Base-by-base conservation (phyloP, 2,888 invertebrate genomes). In the Amphimallon solstitiale region DNA sequence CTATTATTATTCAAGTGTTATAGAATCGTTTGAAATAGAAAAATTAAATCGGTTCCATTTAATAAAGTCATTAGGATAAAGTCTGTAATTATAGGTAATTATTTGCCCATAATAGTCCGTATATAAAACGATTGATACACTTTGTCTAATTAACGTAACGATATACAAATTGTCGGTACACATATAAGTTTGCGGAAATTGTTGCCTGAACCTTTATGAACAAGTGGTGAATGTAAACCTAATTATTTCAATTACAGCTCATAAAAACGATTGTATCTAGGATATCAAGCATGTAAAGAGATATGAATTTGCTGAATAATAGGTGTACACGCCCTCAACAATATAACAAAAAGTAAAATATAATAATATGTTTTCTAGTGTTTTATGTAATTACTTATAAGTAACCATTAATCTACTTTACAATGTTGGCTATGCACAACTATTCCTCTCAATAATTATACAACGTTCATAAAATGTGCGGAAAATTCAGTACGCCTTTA, bases 131-230 rank as follows among this genome's bases (percentile, higher is more conserved):
- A 40, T 56, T 40, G 23, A 40, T 14, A 37, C 56, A 23, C 19
- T 40, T 43, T 59, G 17, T 29, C 23, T 59, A 59, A 59, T 59
- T 59, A 59, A 43, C n/a, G 3, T 23, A 45, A 59, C 43, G 34
- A 45, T 43, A n/a, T 29, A 43, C 29, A 29, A 40, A 37, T 14
- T 34, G 43, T 29, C 14, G 29, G 29, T 43, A 43, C 19, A 29
- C 40, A 59, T 23, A 43, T 56, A 43, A 43, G 56, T 29, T 59
- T 43, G 56, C 56, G 56, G 56, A 59, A 59, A 59, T 59, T 43
- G 34, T 43, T 43, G 15, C 37, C 29, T 66, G 48, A 54, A 60
- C 61, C 61, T 65, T 65, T 66, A 63, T 56, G 61, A 70, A 59
- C 63, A 43, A 59, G 56, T 59, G 56, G 56, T 43, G 56, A 59